Evolutionary conservation across 2,113 vertebrate species (phyloP).

Genomic region (Varanus komodoensis): DNA sequence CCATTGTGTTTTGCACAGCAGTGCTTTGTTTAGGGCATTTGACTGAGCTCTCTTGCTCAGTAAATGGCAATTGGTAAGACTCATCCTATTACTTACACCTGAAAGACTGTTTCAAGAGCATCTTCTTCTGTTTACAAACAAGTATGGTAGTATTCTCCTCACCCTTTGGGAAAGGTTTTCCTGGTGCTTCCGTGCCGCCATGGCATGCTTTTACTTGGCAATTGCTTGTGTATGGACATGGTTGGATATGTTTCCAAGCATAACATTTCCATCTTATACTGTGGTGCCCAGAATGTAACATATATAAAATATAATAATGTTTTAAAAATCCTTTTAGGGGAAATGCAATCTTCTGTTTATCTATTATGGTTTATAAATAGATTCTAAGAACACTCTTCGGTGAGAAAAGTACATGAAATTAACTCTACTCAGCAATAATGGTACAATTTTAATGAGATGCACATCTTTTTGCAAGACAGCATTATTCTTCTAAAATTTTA

Average conservation of each 20-base stretch:
- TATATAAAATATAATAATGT: background rate
- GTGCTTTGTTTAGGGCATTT: background rate
- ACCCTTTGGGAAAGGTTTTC: background rate
- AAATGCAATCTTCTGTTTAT: background rate
- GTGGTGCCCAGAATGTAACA: background rate
- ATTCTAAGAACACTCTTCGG: background rate
- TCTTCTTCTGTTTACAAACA: background rate
- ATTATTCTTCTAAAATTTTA: conserved; percentile 27
- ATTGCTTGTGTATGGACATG: no score
- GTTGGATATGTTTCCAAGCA: background rate
- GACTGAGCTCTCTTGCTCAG: background rate
- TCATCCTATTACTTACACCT: background rate
- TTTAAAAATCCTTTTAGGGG: background rate
- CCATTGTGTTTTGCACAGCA: background rate
- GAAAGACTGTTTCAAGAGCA: background rate
- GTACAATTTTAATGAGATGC: conserved; percentile 27
- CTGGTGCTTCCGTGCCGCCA: background rate
- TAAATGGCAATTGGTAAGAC: background rate
- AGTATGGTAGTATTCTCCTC: background rate
- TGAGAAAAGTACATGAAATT: conserved; percentile 33
- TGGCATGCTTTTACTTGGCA: background rate
- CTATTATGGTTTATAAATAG: conserved; percentile 33
- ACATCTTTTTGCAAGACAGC: conserved; percentile 23
- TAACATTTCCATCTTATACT: background rate
- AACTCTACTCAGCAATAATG: background rate